phyloP scores from a whole-genome alignment of 2,797 vertebrate species.

The Darevskia mixta region DNA sequence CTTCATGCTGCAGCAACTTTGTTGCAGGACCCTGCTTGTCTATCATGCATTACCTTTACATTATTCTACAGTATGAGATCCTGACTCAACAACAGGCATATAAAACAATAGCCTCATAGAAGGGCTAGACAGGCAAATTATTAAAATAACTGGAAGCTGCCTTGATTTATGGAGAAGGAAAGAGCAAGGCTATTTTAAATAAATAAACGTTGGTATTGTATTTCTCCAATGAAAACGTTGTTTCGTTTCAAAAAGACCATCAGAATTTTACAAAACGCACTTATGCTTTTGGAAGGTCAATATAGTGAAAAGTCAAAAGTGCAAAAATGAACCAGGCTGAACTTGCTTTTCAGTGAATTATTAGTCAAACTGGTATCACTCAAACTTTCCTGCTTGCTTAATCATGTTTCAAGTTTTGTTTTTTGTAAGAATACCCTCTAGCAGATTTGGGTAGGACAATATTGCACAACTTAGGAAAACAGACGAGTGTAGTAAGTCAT shows the following conservation, averaged over 20 bases:
- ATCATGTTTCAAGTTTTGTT: constrained; percentile 73
- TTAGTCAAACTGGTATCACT: constrained; percentile 76
- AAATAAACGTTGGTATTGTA: background rate
- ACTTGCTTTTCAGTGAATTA: constrained; percentile 78
- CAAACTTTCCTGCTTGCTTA: constrained; percentile 79
- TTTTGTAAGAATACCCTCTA: constrained; percentile 74
- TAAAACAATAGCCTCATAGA: background rate
- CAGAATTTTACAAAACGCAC: constrained; percentile 52
- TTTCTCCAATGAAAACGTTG: constrained; percentile 33
- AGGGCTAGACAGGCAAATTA: background rate
- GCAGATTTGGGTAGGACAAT: constrained; percentile 73
- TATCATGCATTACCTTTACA: background rate
- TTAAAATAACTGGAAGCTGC: background rate
- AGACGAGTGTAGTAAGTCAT: constrained; percentile 57
- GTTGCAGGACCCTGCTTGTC: too few relatives aligned
- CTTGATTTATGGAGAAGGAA: background rate
- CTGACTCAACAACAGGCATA: background rate
- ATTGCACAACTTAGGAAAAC: constrained; percentile 71
- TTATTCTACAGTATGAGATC: background rate
- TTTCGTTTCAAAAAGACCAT: constrained; percentile 55
- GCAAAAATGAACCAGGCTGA: constrained; percentile 69
- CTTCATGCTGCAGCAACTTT: too few relatives aligned
- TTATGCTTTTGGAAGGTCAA: constrained; percentile 49
- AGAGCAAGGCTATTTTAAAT: background rate
- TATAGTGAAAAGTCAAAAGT: constrained; percentile 62